Evolutionary conservation across 2,797 vertebrate genomes (phyloP).

Genomic region (Pipistrellus pygmaeus): DNA sequence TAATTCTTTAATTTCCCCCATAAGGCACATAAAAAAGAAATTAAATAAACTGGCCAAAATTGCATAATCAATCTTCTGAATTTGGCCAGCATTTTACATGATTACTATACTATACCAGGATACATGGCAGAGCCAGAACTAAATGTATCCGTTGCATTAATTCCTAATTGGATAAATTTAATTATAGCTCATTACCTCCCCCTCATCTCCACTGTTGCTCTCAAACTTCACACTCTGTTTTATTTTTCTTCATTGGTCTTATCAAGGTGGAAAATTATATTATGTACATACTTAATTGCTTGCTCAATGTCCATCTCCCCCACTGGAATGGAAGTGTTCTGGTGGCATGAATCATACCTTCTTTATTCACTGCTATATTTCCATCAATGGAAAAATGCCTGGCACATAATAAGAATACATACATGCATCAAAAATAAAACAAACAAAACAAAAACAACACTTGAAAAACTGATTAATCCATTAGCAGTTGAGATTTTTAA

Average conservation of each 20-base stretch:
- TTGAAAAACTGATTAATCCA: not conserved
- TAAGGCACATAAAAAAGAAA: not conserved
- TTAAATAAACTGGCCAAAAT: constrained; percentile 5
- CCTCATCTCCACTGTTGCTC: not conserved
- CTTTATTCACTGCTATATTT: not conserved
- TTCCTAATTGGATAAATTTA: not conserved
- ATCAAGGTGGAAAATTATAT: not conserved
- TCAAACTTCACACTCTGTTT: not conserved
- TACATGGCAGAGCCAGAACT: not conserved
- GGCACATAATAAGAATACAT: not conserved
- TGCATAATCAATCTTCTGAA: not conserved
- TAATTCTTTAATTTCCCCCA: not conserved
- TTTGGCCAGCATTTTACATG: not conserved
- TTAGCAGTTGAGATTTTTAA: not conserved
- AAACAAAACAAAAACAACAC: not conserved
- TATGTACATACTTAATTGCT: not conserved
- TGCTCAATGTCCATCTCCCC: not conserved
- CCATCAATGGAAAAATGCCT: not conserved
- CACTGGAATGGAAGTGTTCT: not conserved
- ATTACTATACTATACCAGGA: not conserved
- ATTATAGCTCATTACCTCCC: not conserved
- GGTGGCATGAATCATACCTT: not conserved
- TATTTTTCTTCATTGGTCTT: not conserved
- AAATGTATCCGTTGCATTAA: constrained; percentile 1
- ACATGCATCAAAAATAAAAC: no score